These are phyloP conservation scores for Aleadryas rufinucha DNA, from an alignment of 2,113 vertebrate genomes.

Conservation along the genomic window DNA sequence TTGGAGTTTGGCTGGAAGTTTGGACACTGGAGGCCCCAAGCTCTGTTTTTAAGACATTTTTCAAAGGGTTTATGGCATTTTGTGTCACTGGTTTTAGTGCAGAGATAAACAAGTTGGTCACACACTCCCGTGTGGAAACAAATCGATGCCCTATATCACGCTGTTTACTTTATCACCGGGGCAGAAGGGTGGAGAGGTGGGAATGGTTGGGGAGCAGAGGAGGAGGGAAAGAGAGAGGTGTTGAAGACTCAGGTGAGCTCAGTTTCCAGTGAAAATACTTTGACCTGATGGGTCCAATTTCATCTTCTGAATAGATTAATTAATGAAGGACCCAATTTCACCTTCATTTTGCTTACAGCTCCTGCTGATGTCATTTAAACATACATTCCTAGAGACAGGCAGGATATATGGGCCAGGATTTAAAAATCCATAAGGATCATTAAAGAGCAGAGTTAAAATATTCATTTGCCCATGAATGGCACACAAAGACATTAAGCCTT, in stretches of 20 bases:
- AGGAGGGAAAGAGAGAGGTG: not conserved
- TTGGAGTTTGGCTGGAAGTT: not conserved
- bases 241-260: not conserved
- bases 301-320: not conserved
- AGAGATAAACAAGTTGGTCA: not conserved
- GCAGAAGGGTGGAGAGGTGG: not conserved
- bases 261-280: not conserved
- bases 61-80: not conserved
- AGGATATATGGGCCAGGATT: not conserved
- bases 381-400: not conserved
- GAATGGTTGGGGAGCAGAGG: not conserved
- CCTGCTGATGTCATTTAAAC: not conserved
- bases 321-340: not conserved
- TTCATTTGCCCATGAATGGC: not conserved
- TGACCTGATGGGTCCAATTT: not conserved
- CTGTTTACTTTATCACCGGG: not conserved
- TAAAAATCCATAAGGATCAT: slow-evolving; percentile 38
- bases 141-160: not conserved
- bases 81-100: not conserved
- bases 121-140: not conserved
- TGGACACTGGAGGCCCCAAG: not conserved
- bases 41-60: not conserved
- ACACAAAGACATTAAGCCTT: not conserved
- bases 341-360: not conserved
- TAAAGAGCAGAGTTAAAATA: slow-evolving; percentile 13